Evolutionary conservation across 2,888 invertebrate species (phyloP), one percentile per base, ranked within the genome.

Genomic region (Campoplex capitator): DNA sequence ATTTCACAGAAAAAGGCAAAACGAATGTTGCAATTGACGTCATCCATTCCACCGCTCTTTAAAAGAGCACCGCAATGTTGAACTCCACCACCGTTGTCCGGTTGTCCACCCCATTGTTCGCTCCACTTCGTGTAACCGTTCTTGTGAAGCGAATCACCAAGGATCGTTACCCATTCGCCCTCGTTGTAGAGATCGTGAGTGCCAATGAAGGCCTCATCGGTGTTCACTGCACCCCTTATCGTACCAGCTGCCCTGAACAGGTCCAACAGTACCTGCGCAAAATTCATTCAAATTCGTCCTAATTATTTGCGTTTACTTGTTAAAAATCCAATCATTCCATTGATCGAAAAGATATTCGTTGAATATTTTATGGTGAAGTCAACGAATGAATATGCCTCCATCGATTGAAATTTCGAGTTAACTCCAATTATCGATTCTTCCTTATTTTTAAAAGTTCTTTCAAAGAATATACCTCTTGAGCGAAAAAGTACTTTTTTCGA

Each of bases 51-150:
- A 62, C 93, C 93, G 48, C 92, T 91, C 70, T 90, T 92, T 76
- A 92, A 77, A 71, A 93, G 88, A 56, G 90, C 92, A 28, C 91
- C 93, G 48, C 93, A 93, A 82, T 93, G 90, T 85, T 93, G 93
- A 71, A 90, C 90, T n/a, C 92, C 92, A 23, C 91, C 92, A 68
- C 93, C 92, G 86, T 93, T 94, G 88, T 93, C 93, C 62, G 93
- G 93, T 81, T 92, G 93, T 80, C 93, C 92, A 58, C 91, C 92
- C 92, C 93, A 92, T 88, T 92, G 91, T 83, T 92, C 91, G 85
- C 92, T 93, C 94, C 93, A 94, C 84, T 89, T 90, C 28, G 91
- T 92, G 89, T 93, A 94, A 88, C 94, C 93, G 65, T 91, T 92
- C 89, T 92, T 94, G 87, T 91, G 90, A 67, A 93, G 87, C 68